phyloP scores from a whole-genome alignment of 1,140 invertebrate genomes.

The Babylonia areolata region DNA sequence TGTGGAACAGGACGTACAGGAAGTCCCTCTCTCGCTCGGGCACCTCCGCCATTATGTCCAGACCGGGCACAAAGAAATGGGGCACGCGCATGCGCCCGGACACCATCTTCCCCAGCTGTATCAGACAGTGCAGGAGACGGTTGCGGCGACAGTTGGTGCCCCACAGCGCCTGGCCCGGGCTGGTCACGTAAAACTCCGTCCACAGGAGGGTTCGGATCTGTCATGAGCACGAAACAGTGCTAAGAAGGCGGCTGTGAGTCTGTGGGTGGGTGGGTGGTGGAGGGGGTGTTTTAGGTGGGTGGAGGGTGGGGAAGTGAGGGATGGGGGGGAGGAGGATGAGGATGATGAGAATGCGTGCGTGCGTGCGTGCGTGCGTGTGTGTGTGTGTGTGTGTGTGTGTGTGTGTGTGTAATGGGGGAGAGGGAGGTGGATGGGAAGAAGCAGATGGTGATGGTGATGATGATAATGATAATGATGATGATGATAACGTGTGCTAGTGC shows the following conservation, averaged over 20 bases:
- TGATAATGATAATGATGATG: too few relatives aligned
- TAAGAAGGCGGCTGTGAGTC: too few relatives aligned
- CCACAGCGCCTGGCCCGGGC: neutral
- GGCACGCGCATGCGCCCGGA: conserved; percentile 1
- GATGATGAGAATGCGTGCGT: neutral
- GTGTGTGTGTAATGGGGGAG: too few relatives aligned
- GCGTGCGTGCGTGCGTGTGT: too few relatives aligned
- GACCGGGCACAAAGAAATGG: conserved; percentile 12
- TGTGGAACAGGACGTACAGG: conserved; percentile 25
- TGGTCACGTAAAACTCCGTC: conserved; percentile 15
- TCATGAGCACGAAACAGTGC: neutral
- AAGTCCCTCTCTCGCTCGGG: conserved; percentile 2
- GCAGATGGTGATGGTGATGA: too few relatives aligned
- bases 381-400: too few relatives aligned
- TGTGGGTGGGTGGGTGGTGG: too few relatives aligned
- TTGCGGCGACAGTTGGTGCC: too few relatives aligned
- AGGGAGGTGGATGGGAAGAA: too few relatives aligned
- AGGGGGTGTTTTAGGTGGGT: too few relatives aligned
- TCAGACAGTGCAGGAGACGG: neutral
- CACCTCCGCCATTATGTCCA: conserved; percentile 37
- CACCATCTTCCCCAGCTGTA: conserved; percentile 25
- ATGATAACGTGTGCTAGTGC: too few relatives aligned
- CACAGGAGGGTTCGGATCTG: conserved; percentile 29
- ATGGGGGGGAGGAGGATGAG: neutral
- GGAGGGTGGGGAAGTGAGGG: neutral